phyloP scores from a whole-genome alignment of 2,797 vertebrate genomes.

The Brachymystax lenok region DNA sequence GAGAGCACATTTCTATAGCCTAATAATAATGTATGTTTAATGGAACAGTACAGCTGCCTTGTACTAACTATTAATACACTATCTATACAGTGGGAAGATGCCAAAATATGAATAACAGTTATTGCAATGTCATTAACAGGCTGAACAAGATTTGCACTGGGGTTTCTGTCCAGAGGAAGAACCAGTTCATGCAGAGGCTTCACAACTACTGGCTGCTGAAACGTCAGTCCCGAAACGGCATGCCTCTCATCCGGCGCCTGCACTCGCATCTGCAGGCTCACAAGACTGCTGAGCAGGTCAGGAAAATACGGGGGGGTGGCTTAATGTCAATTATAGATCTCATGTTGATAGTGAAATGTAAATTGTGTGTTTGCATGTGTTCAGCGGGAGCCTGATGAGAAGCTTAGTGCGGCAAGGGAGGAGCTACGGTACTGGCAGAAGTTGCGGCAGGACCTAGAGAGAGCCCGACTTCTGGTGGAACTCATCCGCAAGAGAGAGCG shows the following conservation, averaged over 20 bases:
- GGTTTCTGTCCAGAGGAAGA: conserved; percentile 93
- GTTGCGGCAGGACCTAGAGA: conserved; percentile 92
- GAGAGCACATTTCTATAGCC: not conserved
- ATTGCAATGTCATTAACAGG: conserved; percentile 68
- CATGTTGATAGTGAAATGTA: not conserved
- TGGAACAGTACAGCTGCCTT: not conserved
- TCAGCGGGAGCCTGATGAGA: conserved; percentile 91
- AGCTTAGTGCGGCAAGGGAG: conserved; percentile 89
- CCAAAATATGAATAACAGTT: not conserved
- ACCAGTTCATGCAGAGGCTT: conserved; percentile 96
- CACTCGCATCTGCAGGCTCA: conserved; percentile 94
- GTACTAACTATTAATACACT: not conserved
- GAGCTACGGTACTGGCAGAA: conserved; percentile 98
- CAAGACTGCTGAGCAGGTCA: conserved; percentile 87
- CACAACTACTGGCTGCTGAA: conserved; percentile 98
- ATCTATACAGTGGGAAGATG: not conserved
- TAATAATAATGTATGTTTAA: not conserved
- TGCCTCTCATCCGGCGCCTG: conserved; percentile 92
- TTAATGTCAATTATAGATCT: not conserved
- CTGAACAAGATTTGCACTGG: conserved; percentile 97
- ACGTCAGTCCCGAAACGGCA: conserved; percentile 93
- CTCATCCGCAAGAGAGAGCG: conserved; percentile 84
- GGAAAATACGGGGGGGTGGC: not conserved
- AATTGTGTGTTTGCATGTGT: conserved; percentile 8
- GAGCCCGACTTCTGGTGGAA: conserved; percentile 92